These are phyloP conservation scores for Linepithema humile DNA, from an alignment of 1,140 invertebrate genomes.

Conservation along the genomic window DNA sequence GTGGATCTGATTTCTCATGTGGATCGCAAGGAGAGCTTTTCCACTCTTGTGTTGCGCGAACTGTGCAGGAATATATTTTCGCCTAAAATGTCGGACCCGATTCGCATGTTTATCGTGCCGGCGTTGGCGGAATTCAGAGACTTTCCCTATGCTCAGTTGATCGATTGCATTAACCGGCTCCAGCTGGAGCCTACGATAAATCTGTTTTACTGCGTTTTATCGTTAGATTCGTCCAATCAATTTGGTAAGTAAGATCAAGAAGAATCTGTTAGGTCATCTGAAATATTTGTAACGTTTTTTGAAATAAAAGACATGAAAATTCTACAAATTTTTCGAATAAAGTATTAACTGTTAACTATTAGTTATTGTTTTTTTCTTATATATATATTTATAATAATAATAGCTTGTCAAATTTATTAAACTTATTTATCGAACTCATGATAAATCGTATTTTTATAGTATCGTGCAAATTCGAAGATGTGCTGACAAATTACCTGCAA, in stretches of 20 bases:
- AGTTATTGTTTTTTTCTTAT: too few relatives aligned
- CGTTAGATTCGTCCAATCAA: slow-evolving; percentile 86
- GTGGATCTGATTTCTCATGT: slow-evolving; percentile 83
- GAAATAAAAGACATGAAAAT: too few relatives aligned
- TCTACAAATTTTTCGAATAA: too few relatives aligned
- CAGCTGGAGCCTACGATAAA: slow-evolving; percentile 78
- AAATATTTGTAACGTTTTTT: too few relatives aligned
- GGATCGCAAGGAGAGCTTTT: slow-evolving; percentile 78
- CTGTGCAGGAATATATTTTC: slow-evolving; percentile 78
- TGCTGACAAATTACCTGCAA: slow-evolving; percentile 80
- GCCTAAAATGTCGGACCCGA: slow-evolving; percentile 80
- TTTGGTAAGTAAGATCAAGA: slow-evolving; percentile 84
- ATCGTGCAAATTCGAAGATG: slow-evolving; percentile 67
- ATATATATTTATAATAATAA: too few relatives aligned
- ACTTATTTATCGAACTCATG: slow-evolving; percentile 27
- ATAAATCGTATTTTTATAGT: slow-evolving; percentile 63
- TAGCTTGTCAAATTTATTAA: too few relatives aligned
- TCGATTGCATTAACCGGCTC: slow-evolving; percentile 82
- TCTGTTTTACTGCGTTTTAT: slow-evolving; percentile 87
- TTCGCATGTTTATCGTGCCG: slow-evolving; percentile 83
- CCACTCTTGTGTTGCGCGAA: slow-evolving; percentile 72
- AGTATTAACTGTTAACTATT: too few relatives aligned
- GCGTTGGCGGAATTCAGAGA: slow-evolving; percentile 81
- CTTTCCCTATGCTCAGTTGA: slow-evolving; percentile 84
- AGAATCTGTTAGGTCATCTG: too few relatives aligned